Evolutionary conservation across 35 echinoderm and acorn worm species (phyloP).

Genomic region (Hemicentrotus pulcherrimus): DNA sequence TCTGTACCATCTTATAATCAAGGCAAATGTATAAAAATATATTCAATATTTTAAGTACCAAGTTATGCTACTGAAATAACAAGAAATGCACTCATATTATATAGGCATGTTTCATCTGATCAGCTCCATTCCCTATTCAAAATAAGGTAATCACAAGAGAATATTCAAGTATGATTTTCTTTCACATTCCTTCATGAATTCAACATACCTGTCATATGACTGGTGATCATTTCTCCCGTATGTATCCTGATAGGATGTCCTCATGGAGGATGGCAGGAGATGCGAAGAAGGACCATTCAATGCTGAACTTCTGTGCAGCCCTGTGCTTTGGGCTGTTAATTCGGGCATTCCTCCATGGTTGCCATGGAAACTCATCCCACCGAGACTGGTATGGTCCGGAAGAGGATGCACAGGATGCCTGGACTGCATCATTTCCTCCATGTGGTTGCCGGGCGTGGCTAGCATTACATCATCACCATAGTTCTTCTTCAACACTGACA

Average conservation of each 20-base stretch:
- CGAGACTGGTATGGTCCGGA: background rate
- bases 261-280: conserved; percentile 7
- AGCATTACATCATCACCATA: conserved; percentile 36
- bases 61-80: too few species aligned
- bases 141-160: too few species aligned
- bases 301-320: background rate
- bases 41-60: too few species aligned
- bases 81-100: too few species aligned
- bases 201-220: conserved; percentile 30
- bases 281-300: background rate
- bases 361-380: background rate
- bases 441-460: conserved; percentile 12
- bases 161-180: too few species aligned
- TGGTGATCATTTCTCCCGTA: conserved; percentile 13
- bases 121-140: too few species aligned
- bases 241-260: conserved; percentile 35
- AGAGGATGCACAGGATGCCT: background rate
- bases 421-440: background rate
- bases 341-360: background rate
- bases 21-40: too few species aligned
- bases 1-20: too few species aligned
- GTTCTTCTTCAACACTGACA: conserved; percentile 27
- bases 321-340: background rate
- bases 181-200: background rate
- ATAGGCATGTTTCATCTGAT: too few species aligned